Conservation (phyloP, 2,797 vertebrate genomes). For the Gymnopithys bicolor region DNA sequence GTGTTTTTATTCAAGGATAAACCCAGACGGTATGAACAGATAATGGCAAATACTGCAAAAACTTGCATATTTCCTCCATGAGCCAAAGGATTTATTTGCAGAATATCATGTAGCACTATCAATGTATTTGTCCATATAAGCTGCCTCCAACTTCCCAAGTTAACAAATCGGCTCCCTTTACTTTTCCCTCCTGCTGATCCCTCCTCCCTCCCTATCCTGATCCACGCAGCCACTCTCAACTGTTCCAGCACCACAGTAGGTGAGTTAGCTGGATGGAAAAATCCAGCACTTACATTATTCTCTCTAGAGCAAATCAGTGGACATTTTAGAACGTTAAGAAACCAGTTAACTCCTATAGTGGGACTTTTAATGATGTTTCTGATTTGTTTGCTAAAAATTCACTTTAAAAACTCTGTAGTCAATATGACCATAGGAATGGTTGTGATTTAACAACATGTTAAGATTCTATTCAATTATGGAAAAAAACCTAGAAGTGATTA, state of each 20-base stretch:
- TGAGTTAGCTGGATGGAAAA: neutral
- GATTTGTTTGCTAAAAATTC: neutral
- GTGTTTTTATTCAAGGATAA: neutral
- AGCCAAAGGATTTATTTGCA: neutral
- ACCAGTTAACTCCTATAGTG: neutral
- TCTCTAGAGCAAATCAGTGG: neutral
- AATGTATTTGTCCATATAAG: neutral
- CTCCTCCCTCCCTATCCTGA: too few relatives aligned
- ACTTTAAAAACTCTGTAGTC: neutral
- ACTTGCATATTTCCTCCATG: neutral
- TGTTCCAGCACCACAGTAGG: neutral
- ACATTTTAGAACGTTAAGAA: neutral
- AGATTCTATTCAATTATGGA: neutral
- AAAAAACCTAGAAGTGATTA: neutral
- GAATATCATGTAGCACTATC: neutral
- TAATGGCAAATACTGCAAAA: neutral
- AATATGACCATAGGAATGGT: neutral
- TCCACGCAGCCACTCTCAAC: neutral
- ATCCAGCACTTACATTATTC: neutral
- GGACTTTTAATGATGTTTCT: neutral
- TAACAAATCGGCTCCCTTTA: neutral
- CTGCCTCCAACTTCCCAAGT: neutral
- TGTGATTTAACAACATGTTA: neutral
- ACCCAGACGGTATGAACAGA: neutral
- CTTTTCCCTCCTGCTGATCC: neutral